A percentile compares a stretch with the other conserved stretches of the same genome.
phyloP scores from a whole-genome alignment of 2,888 invertebrate species.

The Plusia festucae region DNA sequence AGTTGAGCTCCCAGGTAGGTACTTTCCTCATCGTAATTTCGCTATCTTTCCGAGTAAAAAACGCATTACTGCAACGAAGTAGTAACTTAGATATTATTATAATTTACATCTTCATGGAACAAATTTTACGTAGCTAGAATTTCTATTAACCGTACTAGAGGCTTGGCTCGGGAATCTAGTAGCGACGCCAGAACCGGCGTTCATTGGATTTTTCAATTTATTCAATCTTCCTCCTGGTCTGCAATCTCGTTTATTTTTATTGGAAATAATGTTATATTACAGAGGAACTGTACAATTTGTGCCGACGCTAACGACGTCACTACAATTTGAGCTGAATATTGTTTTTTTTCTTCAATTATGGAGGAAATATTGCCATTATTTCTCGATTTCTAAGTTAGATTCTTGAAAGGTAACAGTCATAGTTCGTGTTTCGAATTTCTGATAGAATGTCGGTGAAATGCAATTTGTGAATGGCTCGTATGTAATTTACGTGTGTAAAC shows the following conservation, averaged over 20 bases:
- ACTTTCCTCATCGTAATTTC: too few relatives aligned
- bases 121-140: constrained; percentile 20
- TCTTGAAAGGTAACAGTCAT: too few relatives aligned
- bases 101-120: not conserved
- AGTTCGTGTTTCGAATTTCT: not conserved
- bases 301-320: not conserved
- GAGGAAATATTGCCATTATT: too few relatives aligned
- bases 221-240: constrained; percentile 24
- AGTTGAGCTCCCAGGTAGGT: too few relatives aligned
- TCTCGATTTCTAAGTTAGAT: too few relatives aligned
- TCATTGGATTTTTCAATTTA: constrained; percentile 31
- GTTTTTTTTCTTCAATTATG: too few relatives aligned
- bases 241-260: constrained; percentile 28
- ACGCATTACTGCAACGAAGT: not conserved
- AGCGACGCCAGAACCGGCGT: constrained; percentile 23
- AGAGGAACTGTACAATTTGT: not conserved
- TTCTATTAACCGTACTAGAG: constrained; percentile 10
- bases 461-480: not conserved
- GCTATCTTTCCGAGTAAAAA: not conserved
- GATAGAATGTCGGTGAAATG: not conserved
- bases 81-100: not conserved
- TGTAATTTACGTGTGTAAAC: not conserved
- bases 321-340: not conserved
- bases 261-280: constrained; percentile 12
- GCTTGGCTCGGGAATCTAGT: constrained; percentile 26